Base-by-base conservation (phyloP, 2,888 invertebrate genomes). In the Neria commutata region DNA sequence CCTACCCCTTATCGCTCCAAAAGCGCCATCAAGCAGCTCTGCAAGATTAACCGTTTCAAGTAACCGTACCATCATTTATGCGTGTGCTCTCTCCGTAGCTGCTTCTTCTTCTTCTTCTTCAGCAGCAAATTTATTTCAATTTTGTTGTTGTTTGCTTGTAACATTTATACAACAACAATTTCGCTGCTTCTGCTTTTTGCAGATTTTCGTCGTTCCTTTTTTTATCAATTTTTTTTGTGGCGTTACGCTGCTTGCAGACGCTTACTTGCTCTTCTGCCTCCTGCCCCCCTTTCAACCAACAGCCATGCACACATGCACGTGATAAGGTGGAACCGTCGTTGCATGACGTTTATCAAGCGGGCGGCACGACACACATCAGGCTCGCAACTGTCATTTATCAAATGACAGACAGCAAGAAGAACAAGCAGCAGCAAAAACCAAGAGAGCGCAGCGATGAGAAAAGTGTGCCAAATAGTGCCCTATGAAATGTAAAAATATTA, bases 171-270 rank as follows among this genome's bases (percentile, higher is more conserved):
- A n/a, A n/a, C n/a, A n/a, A n/a, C n/a, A n/a, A n/a, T n/a, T n/a
- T n/a, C n/a, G n/a, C n/a, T n/a, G n/a, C n/a, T n/a, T n/a, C n/a
- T n/a, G n/a, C 5, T 5, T 33, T n/a, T n/a, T 5, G 16, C 16
- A 23, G 24, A 25, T 5, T 34, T 34, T 25, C n/a, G 25, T 47
- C 47, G 25, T 34, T 37, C 46, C 33, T 37, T 33, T 6, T 33
- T 6, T 25, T 17, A 23, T 33, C 10, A 3, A 16, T 45, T 34
- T 24, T 8, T 51, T 3, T 42, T 48, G 25, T 55, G 19, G 37
- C 25, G 56, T 47, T 52, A 52, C 52, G 56, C 56, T 57, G 37
- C 47, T 26, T 57, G 52, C 53, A 52, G 52, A 52, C 58, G 49
- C n/a, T n/a, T n/a, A n/a, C n/a, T n/a, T n/a, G n/a, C n/a, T n/a